Conservation (phyloP, 2,888 invertebrate species). For the Synanthedon tipuliformis region DNA sequence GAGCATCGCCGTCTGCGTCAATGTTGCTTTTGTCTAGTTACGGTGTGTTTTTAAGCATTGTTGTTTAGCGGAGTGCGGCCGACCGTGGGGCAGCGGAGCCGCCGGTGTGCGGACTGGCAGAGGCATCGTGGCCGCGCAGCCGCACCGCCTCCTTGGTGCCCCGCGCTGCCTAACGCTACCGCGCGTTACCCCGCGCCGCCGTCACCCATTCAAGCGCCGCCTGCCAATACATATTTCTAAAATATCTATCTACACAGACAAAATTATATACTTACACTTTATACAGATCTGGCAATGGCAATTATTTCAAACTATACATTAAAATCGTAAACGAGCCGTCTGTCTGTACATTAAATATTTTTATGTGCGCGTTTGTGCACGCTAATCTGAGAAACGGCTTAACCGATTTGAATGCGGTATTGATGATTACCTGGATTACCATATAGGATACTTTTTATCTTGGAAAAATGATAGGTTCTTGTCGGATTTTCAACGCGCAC, state of each 20-base stretch:
- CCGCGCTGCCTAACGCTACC: constrained; percentile 1
- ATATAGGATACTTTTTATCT: too few relatives aligned
- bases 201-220: constrained; percentile 41
- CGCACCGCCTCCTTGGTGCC: constrained; percentile 15
- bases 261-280: too few relatives aligned
- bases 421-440: too few relatives aligned
- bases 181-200: neutral
- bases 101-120: constrained; percentile 69
- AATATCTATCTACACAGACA: neutral
- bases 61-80: constrained; percentile 68
- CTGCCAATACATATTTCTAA: constrained; percentile 2
- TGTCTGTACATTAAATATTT: too few relatives aligned
- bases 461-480: too few relatives aligned
- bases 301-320: too few relatives aligned
- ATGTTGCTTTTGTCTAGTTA: constrained; percentile 49
- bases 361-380: too few relatives aligned
- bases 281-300: too few relatives aligned
- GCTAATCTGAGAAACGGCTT: too few relatives aligned
- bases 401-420: too few relatives aligned
- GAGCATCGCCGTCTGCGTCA: constrained; percentile 55
- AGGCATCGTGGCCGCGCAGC: constrained; percentile 27
- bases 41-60: constrained; percentile 65
- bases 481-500: too few relatives aligned
- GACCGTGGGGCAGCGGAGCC: constrained; percentile 70
- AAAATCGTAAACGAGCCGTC: too few relatives aligned